These are phyloP conservation scores for Octodon degus DNA, from an alignment of 2,113 vertebrate species.

Conservation along the genomic window DNA sequence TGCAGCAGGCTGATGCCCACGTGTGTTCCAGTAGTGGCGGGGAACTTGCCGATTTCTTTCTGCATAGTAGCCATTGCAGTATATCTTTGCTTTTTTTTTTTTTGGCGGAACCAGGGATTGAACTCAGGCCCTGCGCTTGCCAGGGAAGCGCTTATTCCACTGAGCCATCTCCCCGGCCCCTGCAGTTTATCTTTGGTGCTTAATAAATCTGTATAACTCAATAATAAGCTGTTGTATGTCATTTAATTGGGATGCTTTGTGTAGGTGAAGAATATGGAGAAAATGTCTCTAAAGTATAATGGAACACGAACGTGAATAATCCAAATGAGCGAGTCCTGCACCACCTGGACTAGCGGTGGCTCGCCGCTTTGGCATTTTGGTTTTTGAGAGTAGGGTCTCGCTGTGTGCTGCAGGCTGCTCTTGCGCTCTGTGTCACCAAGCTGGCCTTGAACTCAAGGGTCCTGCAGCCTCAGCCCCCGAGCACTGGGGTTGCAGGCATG, in stretches of 20 bases:
- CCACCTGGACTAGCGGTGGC: neutral
- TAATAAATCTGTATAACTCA: constrained; percentile 76
- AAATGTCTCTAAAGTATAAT: neutral
- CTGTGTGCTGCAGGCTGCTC: neutral
- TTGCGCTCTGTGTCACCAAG: neutral
- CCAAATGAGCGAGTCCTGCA: neutral
- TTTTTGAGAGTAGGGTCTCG: neutral
- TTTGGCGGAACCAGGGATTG: too few relatives aligned
- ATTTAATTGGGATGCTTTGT: constrained; percentile 44
- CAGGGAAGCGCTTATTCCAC: too few relatives aligned
- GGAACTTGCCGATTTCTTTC: constrained; percentile 68
- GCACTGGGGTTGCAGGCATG: neutral
- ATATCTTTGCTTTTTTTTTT: constrained; percentile 47
- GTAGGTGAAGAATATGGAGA: neutral
- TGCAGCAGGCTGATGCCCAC: constrained; percentile 36
- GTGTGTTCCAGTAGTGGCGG: constrained; percentile 65
- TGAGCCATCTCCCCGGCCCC: too few relatives aligned
- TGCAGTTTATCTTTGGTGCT: constrained; percentile 72
- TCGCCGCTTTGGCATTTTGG: neutral
- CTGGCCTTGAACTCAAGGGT: neutral
- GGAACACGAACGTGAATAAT: neutral
- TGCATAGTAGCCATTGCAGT: constrained; percentile 56
- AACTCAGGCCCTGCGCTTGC: too few relatives aligned
- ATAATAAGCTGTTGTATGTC: constrained; percentile 19
- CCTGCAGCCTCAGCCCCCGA: neutral